These are phyloP conservation scores for Plecotus auritus DNA, from an alignment of 2,113 vertebrate genomes.

Conservation along the genomic window DNA sequence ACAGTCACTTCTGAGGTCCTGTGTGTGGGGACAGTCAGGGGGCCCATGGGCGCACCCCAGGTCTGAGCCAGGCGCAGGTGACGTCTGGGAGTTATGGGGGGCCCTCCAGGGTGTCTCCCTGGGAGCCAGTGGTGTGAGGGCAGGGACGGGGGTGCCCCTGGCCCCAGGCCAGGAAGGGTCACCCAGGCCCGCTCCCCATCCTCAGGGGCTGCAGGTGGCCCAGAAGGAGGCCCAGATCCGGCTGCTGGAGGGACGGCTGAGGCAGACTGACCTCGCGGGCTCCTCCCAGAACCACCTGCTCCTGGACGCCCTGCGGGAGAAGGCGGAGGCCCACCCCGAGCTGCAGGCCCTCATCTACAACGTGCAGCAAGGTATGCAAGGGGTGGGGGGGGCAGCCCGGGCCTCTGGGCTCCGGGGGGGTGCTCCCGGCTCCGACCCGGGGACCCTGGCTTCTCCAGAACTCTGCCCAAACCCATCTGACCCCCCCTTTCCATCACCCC, in stretches of 20 bases:
- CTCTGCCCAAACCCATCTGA: neutral
- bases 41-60: rapidly evolving
- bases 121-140: neutral
- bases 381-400: neutral
- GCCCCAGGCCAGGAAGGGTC: neutral
- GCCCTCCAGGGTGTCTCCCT: neutral
- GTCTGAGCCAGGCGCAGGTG: neutral
- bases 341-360: slow-evolving; percentile 95
- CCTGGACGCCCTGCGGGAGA: slow-evolving; percentile 92
- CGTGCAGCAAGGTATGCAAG: slow-evolving; percentile 89
- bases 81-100: neutral
- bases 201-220: slow-evolving; percentile 93
- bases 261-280: slow-evolving; percentile 88
- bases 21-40: no score
- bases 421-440: neutral
- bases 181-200: neutral
- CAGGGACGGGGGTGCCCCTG: neutral
- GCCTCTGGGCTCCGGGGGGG: rapidly evolving
- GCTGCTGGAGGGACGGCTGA: slow-evolving; percentile 93
- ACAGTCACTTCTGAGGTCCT: neutral
- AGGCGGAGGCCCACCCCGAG: slow-evolving; percentile 92
- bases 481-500: neutral
- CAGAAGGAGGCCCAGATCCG: slow-evolving; percentile 96
- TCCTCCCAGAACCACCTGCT: slow-evolving; percentile 92
- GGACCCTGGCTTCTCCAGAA: neutral